Evolutionary conservation across 2,797 vertebrate species (phyloP).

Genomic region (Anguilla pacifica): DNA sequence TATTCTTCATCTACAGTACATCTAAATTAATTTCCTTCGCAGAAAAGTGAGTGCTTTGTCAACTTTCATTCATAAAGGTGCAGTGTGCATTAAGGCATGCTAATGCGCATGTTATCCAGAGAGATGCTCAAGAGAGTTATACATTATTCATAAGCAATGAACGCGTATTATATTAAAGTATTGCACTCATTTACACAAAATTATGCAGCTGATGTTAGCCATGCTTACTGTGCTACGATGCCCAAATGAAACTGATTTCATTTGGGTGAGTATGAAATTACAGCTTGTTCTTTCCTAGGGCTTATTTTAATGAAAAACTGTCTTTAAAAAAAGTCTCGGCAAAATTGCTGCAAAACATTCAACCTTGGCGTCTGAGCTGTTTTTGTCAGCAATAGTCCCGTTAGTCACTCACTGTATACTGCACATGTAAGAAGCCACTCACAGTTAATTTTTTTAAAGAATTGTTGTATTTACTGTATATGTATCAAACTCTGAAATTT

Average conservation of each 20-base stretch:
- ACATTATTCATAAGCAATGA: neutral
- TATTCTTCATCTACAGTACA: neutral
- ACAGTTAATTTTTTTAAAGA: no score
- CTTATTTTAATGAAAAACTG: neutral
- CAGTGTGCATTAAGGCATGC: neutral
- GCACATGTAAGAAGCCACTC: no score
- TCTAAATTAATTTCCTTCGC: neutral
- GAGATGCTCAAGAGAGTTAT: neutral
- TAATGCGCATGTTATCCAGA: neutral
- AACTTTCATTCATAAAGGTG: conserved; percentile 10
- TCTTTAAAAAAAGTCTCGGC: neutral
- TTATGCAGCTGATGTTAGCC: neutral
- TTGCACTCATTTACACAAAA: conserved; percentile 2
- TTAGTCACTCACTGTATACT: neutral
- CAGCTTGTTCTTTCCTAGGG: neutral
- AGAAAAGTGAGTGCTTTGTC: neutral
- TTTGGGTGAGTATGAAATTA: neutral
- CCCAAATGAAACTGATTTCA: neutral
- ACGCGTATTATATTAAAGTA: conserved; percentile 4
- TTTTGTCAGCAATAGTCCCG: neutral
- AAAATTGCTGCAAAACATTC: neutral
- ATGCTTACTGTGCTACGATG: neutral
- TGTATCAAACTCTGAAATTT: no score
- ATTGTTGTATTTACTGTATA: no score
- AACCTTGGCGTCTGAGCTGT: neutral